Conservation (phyloP, 2,888 invertebrate genomes). For the Campoletis raptor region DNA sequence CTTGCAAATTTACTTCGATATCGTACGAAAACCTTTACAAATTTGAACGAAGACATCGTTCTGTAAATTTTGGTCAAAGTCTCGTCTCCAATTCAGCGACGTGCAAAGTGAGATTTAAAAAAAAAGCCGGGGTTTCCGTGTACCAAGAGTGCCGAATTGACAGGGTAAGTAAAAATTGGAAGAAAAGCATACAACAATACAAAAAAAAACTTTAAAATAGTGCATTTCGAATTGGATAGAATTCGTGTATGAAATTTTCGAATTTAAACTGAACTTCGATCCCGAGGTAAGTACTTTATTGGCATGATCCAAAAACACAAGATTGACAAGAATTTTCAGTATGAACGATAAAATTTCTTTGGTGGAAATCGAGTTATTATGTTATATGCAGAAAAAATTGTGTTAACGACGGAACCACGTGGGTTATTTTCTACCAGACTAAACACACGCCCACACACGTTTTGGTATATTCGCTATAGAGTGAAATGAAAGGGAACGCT, state of each 20-base stretch:
- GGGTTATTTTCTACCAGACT: slow-evolving; percentile 71
- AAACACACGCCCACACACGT: slow-evolving; percentile 81
- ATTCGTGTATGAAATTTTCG: neutral
- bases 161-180: slow-evolving; percentile 53
- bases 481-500: slow-evolving; percentile 58
- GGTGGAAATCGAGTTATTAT: no score
- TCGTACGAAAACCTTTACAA: neutral
- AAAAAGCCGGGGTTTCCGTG: slow-evolving; percentile 21
- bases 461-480: slow-evolving; percentile 70
- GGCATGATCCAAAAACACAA: neutral
- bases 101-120: slow-evolving; percentile 42
- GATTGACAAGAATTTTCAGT: neutral
- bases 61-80: neutral
- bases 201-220: slow-evolving; percentile 12
- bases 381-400: neutral
- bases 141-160: slow-evolving; percentile 48
- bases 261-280: slow-evolving; percentile 6
- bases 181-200: slow-evolving; percentile 27
- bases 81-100: neutral
- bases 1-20: neutral
- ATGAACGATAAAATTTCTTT: neutral
- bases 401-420: slow-evolving; percentile 74
- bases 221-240: slow-evolving; percentile 45
- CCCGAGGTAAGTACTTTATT: slow-evolving; percentile 27
- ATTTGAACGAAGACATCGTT: neutral